Conservation (phyloP, 2,113 vertebrate genomes). For the Azemiops feae region DNA sequence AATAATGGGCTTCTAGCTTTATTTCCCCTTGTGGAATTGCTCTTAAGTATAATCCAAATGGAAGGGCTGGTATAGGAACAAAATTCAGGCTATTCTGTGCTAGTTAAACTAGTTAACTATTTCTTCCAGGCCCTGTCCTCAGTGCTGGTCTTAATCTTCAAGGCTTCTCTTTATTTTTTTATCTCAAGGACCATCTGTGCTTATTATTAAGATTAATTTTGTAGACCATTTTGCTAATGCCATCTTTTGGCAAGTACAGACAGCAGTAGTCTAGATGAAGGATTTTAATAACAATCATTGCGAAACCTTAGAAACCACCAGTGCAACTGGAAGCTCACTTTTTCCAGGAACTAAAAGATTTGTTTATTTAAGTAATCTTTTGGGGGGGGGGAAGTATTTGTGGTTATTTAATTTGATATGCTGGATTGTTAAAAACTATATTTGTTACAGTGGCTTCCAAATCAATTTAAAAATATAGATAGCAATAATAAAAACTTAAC, state of each 20-base stretch:
- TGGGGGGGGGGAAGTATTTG: not conserved
- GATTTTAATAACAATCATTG: not conserved
- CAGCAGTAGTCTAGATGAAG: not conserved
- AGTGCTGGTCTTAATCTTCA: not conserved
- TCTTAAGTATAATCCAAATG: not conserved
- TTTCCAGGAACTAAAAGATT: not conserved
- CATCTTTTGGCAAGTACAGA: not conserved
- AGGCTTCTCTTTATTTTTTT: not conserved
- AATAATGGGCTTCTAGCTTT: not conserved
- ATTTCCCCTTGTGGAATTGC: not conserved
- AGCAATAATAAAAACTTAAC: not conserved
- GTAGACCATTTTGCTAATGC: not conserved
- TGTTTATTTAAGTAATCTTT: too few relatives aligned
- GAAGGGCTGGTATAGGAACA: not conserved
- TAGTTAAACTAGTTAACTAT: not conserved
- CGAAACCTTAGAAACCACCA: not conserved
- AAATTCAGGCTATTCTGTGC: not conserved
- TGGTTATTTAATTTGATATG: not conserved
- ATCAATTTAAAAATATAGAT: not conserved
- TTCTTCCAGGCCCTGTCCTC: not conserved
- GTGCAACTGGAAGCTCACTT: not conserved
- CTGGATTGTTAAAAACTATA: not conserved
- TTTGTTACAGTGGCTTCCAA: not conserved
- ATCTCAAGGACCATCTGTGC: not conserved
- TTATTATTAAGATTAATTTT: not conserved